Conservation (phyloP, 1,140 invertebrate species). For the Arctopsyche grandis region DNA sequence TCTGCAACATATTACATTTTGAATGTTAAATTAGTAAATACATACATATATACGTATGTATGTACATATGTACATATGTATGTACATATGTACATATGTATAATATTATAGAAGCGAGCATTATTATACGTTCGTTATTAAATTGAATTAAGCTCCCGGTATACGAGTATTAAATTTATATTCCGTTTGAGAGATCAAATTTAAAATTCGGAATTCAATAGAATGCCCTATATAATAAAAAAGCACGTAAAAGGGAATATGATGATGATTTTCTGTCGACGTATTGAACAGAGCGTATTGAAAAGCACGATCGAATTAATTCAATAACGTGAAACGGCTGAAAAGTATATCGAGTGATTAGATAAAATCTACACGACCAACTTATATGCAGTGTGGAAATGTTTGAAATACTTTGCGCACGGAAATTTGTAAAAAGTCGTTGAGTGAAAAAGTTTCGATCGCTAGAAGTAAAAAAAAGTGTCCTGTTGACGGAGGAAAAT, state of each 20-base stretch:
- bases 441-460: background rate
- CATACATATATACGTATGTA: background rate
- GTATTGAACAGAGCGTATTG: background rate
- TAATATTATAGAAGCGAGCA: too few relatives aligned
- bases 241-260: slow-evolving; percentile 1
- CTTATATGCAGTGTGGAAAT: too few relatives aligned
- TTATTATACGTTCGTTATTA: too few relatives aligned
- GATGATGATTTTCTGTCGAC: slow-evolving; percentile 7
- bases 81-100: too few relatives aligned
- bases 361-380: too few relatives aligned
- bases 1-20: too few relatives aligned
- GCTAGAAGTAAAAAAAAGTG: background rate
- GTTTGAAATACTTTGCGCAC: too few relatives aligned
- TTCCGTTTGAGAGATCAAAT: background rate
- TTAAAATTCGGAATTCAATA: background rate
- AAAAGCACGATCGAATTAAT: background rate
- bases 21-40: background rate
- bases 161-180: background rate
- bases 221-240: background rate
- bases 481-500: background rate
- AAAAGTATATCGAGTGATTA: too few relatives aligned
- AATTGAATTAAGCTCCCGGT: background rate
- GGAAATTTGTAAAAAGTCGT: background rate
- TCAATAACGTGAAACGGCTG: too few relatives aligned
- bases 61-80: background rate